Evolutionary conservation across 2,797 vertebrate species (phyloP).

Genomic region (Sebastes oblongus): DNA sequence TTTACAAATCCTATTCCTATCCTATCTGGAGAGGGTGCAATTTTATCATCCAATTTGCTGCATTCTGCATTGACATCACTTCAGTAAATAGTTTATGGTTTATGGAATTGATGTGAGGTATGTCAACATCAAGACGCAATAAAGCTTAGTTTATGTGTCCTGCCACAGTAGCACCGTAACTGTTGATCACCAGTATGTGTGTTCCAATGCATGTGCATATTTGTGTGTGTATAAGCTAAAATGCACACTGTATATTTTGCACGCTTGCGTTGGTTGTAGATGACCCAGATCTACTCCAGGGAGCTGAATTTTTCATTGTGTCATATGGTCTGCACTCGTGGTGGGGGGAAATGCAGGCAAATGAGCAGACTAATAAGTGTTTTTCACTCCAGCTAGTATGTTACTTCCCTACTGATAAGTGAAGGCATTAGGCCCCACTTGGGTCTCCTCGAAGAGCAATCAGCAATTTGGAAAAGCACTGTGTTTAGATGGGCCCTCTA

Average conservation of each 20-base stretch:
- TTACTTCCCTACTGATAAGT: conserved; percentile 47
- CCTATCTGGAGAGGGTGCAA: background rate
- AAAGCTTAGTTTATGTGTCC: background rate
- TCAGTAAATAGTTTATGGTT: conserved; percentile 19
- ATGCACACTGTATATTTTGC: background rate
- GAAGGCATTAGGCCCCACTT: conserved; percentile 53
- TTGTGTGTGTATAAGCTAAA: background rate
- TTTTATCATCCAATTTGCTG: conserved; percentile 31
- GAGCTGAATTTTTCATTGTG: conserved; percentile 61
- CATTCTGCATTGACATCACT: background rate
- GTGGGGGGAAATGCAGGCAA: conserved; percentile 16
- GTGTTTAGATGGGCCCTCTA: conserved; percentile 69
- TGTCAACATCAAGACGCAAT: conserved; percentile 3
- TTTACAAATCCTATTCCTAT: conserved; percentile 1
- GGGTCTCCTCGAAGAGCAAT: conserved; percentile 61
- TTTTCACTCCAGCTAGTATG: conserved; percentile 35
- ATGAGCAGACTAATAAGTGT: conserved; percentile 55
- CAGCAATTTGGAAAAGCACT: conserved; percentile 65
- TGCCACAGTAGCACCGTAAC: background rate
- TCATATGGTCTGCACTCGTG: conserved; percentile 46
- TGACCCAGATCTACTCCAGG: conserved; percentile 58
- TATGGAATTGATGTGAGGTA: conserved; percentile 6
- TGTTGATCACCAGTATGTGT: background rate
- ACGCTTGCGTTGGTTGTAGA: conserved; percentile 16
- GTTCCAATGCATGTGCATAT: background rate